These are phyloP conservation scores for Pristionchus japonicus DNA, from an alignment of 2,888 invertebrate species.

Conservation along the genomic window DNA sequence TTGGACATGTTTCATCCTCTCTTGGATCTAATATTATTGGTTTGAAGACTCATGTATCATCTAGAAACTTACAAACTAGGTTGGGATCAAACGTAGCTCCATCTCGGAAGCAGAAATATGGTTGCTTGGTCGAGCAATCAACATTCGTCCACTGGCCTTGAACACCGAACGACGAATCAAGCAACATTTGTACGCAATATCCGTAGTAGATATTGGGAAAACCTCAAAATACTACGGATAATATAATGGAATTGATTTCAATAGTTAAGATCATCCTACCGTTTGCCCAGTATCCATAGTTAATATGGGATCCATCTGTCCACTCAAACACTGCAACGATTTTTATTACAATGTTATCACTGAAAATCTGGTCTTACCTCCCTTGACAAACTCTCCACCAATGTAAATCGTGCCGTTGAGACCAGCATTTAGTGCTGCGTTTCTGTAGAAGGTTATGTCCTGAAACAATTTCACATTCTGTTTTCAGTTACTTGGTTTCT, in stretches of 20 bases:
- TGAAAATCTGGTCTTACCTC: neutral
- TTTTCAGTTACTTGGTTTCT: too few species aligned
- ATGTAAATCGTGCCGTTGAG: neutral
- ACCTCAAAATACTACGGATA: neutral
- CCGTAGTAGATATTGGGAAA: neutral
- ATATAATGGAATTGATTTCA: neutral
- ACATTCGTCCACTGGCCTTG: constrained; percentile 16
- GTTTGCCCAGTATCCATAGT: neutral
- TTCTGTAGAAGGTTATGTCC: neutral
- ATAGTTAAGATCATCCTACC: too few species aligned
- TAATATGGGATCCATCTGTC: neutral
- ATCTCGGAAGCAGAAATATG: constrained; percentile 4
- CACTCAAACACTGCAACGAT: neutral
- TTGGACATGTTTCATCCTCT: too few species aligned
- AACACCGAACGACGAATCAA: neutral
- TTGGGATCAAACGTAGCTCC: neutral
- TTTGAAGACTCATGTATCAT: too few species aligned
- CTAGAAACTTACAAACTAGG: too few species aligned
- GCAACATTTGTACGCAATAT: neutral
- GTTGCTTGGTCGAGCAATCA: neutral
- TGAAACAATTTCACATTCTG: too few species aligned
- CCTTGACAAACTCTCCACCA: neutral
- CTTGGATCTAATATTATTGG: too few species aligned
- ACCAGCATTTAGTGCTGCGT: neutral
- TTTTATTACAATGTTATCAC: neutral